A percentile compares a stretch with the other conserved stretches of the same genome.
These are phyloP conservation scores for Psettodes erumei DNA, from an alignment of 2,113 vertebrate genomes.

Conservation along the genomic window DNA sequence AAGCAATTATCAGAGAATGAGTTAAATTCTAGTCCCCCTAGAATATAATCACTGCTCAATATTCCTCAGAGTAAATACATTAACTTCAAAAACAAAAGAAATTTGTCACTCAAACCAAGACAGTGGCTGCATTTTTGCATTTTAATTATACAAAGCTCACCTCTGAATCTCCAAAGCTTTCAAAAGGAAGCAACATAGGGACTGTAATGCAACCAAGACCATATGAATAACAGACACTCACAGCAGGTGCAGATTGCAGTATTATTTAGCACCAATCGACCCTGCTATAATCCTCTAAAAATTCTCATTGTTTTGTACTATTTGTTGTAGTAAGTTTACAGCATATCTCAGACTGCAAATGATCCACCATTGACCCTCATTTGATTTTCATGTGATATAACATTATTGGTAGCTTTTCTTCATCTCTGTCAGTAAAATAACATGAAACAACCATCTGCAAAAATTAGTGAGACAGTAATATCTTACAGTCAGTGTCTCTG, in stretches of 20 bases:
- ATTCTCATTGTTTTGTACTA: constrained; percentile 10
- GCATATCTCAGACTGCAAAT: background rate
- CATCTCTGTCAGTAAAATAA: background rate
- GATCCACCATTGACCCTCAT: constrained; percentile 4
- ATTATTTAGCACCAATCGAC: constrained; percentile 21
- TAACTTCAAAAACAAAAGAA: constrained; percentile 45
- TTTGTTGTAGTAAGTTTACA: background rate
- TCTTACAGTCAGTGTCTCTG: constrained; percentile 7
- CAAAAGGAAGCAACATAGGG: constrained; percentile 8
- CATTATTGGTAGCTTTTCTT: background rate
- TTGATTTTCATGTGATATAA: constrained; percentile 3
- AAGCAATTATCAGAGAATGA: constrained; percentile 64
- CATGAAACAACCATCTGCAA: background rate
- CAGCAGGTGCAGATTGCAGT: constrained; percentile 32
- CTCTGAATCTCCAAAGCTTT: constrained; percentile 6
- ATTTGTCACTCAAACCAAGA: constrained; percentile 26
- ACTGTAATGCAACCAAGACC: background rate
- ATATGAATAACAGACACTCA: constrained; percentile 21
- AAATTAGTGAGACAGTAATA: background rate
- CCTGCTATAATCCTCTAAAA: constrained; percentile 17
- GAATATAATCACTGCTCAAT: constrained; percentile 65
- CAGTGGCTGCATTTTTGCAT: background rate
- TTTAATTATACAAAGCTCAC: constrained; percentile 5
- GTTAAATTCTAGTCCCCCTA: constrained; percentile 62
- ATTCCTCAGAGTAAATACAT: constrained; percentile 38